Conservation (phyloP, 1,140 invertebrate genomes). For the Lutraria rhynchaena region DNA sequence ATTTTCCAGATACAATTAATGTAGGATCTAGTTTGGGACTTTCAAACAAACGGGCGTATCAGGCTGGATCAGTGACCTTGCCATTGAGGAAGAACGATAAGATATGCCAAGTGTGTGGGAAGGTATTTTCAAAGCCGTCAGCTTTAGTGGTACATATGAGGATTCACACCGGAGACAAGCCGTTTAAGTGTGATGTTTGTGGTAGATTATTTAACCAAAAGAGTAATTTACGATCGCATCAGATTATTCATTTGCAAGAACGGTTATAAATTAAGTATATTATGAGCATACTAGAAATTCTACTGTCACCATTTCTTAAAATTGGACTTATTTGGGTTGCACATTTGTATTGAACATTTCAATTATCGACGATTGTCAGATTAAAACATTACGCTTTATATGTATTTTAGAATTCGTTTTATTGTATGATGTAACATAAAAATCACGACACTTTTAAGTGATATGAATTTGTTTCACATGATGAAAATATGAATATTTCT, state of each 20-base stretch:
- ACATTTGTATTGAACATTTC: too few species aligned
- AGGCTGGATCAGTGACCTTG: neutral
- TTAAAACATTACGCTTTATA: too few species aligned
- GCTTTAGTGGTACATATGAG: neutral
- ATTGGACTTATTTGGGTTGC: too few species aligned
- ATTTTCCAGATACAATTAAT: neutral
- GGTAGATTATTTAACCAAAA: conserved; percentile 13
- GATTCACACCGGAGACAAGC: conserved; percentile 5
- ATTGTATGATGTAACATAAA: too few species aligned
- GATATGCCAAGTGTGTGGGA: neutral
- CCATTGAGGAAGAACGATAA: neutral
- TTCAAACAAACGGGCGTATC: neutral
- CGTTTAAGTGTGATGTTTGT: conserved; percentile 14
- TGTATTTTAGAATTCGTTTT: too few species aligned
- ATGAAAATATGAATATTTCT: too few species aligned
- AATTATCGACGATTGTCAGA: too few species aligned
- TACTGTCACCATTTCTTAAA: too few species aligned
- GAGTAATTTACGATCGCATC: neutral
- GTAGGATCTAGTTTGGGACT: neutral
- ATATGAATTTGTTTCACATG: too few species aligned
- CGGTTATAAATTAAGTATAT: too few species aligned
- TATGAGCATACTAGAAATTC: too few species aligned
- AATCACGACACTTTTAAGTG: too few species aligned
- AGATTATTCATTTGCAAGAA: neutral
- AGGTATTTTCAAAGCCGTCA: neutral